Base-by-base conservation (phyloP, 2,797 vertebrate genomes). In the Falco rusticolus region DNA sequence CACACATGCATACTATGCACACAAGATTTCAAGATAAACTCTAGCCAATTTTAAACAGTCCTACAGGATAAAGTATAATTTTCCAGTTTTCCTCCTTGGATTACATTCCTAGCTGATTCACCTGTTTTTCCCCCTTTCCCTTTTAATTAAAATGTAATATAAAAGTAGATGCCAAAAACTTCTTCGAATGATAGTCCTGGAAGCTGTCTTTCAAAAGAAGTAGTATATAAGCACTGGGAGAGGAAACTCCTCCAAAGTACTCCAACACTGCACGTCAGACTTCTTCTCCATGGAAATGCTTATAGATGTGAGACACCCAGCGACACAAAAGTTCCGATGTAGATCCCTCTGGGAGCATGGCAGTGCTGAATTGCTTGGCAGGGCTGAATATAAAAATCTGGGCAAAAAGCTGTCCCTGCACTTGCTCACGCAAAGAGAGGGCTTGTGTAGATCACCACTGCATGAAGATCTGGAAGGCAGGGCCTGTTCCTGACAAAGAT, bases 341-440 rank as follows among this genome's bases (percentile, higher is more conserved):
- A 66, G 63, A 76, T 93, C 71, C 51, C 86, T 77, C 45, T 63
- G 48, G 78, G 78, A 89, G 41, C 81, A 91, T 31, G 48, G 39
- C 54, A 66, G 17, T 33, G 78, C 68, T 85, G 89, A 89, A 83
- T 85, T 85, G 20, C 78, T 92, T 94, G 84, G 74, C 84, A 87
- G 15, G 48, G 19, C 28, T 76, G 74, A 94, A 83, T 91, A 90
- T 78, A 97, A 96, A 90, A 89, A 70, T 26, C 47, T 64, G 59
- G 51, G 64, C 51, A 74, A 87, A 89, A 89, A 64, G 17, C 81
- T 93, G 75, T 45, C 47, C 43, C 92, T 90, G 81, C 63, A 66
- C 63, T 95, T 96, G 48, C 18, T 63, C 34, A 69, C 93, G 90
- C 76, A 94, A 93, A 75, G 64, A 84, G 6, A 65, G n/a, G 41